Evolutionary conservation across 2,113 vertebrate species (phyloP), one percentile per base, ranked within the genome.

Genomic region (Brachionichthys hirsutus): DNA sequence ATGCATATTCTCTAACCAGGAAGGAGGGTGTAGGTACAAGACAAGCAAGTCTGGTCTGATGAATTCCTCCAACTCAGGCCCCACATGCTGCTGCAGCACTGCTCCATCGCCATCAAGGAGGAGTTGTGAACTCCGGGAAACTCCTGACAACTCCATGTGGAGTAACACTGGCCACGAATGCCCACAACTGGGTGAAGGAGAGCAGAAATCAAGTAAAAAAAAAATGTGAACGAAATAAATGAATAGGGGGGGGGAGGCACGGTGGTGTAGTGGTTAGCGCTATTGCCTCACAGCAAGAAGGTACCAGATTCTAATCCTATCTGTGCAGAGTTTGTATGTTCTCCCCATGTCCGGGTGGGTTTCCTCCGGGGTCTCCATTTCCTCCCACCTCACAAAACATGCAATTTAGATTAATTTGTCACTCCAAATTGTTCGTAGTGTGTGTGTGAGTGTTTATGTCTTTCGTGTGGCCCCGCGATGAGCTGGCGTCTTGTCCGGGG

Each of bases 61-160:
- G 78, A 36, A 0, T 95, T 93, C 54, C 54, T 80, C 95, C 95
- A 96, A 87, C 95, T 95, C 73, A 88, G 90, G 0, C 92, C 94
- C 94, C 94, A 94, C 2, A 87, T 66, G 9, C 51, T 87, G 54
- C 52, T 70, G 67, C 96, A 98, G 75, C 96, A 98, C 73, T 95
- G 91, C 9, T 92, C 90, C 75, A 94, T 77, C 45, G 86, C 57
- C 86, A 93, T 87, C 6, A 92, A 78, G 0, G 94, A 92, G 4
- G 86, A 14, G 54, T 94, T 93, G 12, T 47, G 87, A 40, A 89
- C 54, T 0, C 92, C 72, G 0, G 81, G 54, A 1, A 75, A 55
- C 0, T 88, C 90, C 74, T 86, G 90, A 84, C 95, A 96, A n/a
- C 85, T 92, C 93, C 92, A 89, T 0, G 87, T 82, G 14, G 92